Conservation (phyloP, 2,113 vertebrate genomes). For the Cyphotilapia sp. region DNA sequence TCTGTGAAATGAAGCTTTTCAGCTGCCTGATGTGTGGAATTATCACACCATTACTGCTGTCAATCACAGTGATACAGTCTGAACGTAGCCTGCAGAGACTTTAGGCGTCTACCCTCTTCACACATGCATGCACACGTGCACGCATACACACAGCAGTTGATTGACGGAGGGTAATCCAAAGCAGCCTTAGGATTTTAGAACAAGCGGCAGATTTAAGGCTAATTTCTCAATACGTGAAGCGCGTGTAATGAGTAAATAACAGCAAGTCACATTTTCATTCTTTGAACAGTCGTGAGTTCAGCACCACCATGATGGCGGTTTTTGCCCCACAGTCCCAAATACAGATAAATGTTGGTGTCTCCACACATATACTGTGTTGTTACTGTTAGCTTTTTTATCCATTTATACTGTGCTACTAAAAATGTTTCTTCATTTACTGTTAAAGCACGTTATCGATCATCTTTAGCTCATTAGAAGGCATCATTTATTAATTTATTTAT, state of each 20-base stretch:
- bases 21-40: constrained; percentile 56
- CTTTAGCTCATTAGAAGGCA: neutral
- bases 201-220: constrained; percentile 26
- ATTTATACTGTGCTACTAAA: neutral
- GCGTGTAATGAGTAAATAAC: neutral
- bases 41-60: constrained; percentile 58
- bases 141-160: neutral
- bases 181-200: constrained; percentile 35
- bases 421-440: neutral
- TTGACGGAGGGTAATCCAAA: constrained; percentile 48
- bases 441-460: neutral
- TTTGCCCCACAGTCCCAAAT: neutral
- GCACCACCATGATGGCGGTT: neutral
- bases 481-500: neutral
- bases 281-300: neutral
- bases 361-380: neutral
- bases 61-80: constrained; percentile 45
- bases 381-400: neutral
- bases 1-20: constrained; percentile 50
- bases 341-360: neutral
- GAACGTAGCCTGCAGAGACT: constrained; percentile 28
- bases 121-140: neutral
- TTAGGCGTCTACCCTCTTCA: neutral
- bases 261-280: neutral
- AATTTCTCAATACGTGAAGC: constrained; percentile 23